A percentile compares a stretch with the other conserved stretches of the same genome.
phyloP scores from a whole-genome alignment of 2,888 invertebrate species.

The Caenorhabditis zanzibari region DNA sequence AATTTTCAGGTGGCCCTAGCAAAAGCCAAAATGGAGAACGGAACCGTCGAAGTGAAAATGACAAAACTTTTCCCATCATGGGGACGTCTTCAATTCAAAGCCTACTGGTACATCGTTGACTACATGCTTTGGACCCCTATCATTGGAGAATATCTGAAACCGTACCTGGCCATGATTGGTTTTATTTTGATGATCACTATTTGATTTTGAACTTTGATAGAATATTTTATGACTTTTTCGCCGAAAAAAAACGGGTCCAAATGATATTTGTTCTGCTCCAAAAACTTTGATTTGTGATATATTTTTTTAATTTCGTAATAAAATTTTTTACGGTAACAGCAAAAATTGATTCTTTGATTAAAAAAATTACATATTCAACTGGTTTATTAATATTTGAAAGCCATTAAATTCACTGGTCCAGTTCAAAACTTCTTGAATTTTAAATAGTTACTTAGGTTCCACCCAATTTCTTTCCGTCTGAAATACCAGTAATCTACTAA shows the following conservation, averaged over 20 bases:
- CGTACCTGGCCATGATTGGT: constrained; percentile 82
- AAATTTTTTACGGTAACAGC: too few relatives aligned
- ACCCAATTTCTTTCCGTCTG: too few relatives aligned
- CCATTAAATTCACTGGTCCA: too few relatives aligned
- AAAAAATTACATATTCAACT: too few relatives aligned
- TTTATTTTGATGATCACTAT: constrained; percentile 83
- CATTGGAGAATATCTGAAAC: constrained; percentile 81
- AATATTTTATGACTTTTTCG: background rate
- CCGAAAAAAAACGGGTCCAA: background rate
- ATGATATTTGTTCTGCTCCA: background rate
- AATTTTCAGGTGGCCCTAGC: constrained; percentile 75
- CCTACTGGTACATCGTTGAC: constrained; percentile 83
- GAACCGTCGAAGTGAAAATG: constrained; percentile 77
- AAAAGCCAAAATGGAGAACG: constrained; percentile 78
- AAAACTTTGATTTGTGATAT: constrained; percentile 1
- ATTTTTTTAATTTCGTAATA: too few relatives aligned
- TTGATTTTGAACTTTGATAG: constrained; percentile 29
- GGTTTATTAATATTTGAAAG: too few relatives aligned
- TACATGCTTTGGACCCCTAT: constrained; percentile 79
- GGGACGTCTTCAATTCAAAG: constrained; percentile 78
- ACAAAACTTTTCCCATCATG: constrained; percentile 72
- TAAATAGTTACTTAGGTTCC: too few relatives aligned
- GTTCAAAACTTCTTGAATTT: too few relatives aligned
- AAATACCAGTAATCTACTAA: too few relatives aligned
- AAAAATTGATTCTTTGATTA: too few relatives aligned